phyloP scores from a whole-genome alignment of 2,113 vertebrate species.

The Acanthochromis polyacanthus region DNA sequence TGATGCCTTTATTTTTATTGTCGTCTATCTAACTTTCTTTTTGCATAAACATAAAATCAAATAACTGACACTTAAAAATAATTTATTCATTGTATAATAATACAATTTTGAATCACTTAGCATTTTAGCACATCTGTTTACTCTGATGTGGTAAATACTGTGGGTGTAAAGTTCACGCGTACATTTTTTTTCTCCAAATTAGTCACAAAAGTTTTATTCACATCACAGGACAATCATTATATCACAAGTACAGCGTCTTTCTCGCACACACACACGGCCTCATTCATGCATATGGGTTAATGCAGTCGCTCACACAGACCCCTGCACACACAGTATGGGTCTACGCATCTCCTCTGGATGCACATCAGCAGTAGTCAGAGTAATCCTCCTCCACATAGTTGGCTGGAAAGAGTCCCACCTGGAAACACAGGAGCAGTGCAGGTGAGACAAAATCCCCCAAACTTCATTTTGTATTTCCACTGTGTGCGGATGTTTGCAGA shows the following conservation, averaged over 20 bases:
- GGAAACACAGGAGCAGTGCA: conserved; percentile 6
- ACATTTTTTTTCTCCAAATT: neutral
- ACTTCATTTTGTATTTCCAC: too few relatives aligned
- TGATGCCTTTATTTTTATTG: too few relatives aligned
- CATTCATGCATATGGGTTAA: conserved; percentile 47
- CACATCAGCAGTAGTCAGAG: conserved; percentile 94
- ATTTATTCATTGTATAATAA: too few relatives aligned
- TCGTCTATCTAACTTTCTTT: too few relatives aligned
- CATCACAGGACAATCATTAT: conserved; percentile 53
- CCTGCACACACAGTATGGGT: neutral
- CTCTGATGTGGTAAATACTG: too few relatives aligned
- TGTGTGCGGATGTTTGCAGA: neutral
- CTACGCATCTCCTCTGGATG: conserved; percentile 8
- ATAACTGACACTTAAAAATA: too few relatives aligned
- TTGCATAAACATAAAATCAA: too few relatives aligned
- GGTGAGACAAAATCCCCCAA: neutral
- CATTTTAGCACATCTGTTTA: too few relatives aligned
- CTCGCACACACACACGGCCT: conserved; percentile 32
- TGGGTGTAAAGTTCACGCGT: too few relatives aligned
- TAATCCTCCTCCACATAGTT: conserved; percentile 97
- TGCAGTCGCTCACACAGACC: conserved; percentile 24
- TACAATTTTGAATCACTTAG: too few relatives aligned
- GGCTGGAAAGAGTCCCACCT: conserved; percentile 94
- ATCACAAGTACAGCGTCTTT: conserved; percentile 17
- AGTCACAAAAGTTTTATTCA: conserved; percentile 67